These are phyloP conservation scores for Dascyllus trimaculatus DNA, from an alignment of 2,113 vertebrate genomes.

Conservation along the genomic window DNA sequence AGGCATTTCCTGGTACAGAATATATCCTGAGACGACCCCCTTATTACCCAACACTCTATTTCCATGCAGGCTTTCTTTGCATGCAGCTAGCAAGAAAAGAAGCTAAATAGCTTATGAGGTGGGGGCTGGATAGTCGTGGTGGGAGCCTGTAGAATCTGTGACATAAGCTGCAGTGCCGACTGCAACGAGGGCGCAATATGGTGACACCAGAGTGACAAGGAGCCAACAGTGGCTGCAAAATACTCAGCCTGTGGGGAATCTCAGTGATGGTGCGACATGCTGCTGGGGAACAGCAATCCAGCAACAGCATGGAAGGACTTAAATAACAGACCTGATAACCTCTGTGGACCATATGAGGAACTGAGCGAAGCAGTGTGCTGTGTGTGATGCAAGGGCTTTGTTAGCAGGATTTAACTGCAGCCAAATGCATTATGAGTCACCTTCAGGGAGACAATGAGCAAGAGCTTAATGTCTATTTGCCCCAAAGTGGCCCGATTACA, in stretches of 20 bases:
- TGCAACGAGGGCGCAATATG: conserved; percentile 7
- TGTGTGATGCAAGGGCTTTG: conserved; percentile 48
- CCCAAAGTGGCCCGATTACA: conserved; percentile 52
- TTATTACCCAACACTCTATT: conserved; percentile 48
- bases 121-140: conserved; percentile 19
- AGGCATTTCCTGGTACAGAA: neutral
- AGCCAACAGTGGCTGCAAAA: conserved; percentile 18
- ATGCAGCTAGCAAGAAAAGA: conserved; percentile 31
- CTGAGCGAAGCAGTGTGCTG: conserved; percentile 17
- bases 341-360: conserved; percentile 27
- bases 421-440: conserved; percentile 62
- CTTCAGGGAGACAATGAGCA: conserved; percentile 65
- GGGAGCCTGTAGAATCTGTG: conserved; percentile 21
- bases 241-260: conserved; percentile 21
- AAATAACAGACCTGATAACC: conserved; percentile 40
- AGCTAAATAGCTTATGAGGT: conserved; percentile 54
- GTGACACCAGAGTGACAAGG: conserved; percentile 20
- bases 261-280: conserved; percentile 4
- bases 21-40: conserved; percentile 27
- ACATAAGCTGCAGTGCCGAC: conserved; percentile 20
- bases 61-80: conserved; percentile 35
- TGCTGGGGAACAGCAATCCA: conserved; percentile 21
- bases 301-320: conserved; percentile 37
- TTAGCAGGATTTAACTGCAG: conserved; percentile 62
- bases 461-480: conserved; percentile 47